phyloP scores from a whole-genome alignment of 2,797 vertebrate species.

The Poecilia picta region DNA sequence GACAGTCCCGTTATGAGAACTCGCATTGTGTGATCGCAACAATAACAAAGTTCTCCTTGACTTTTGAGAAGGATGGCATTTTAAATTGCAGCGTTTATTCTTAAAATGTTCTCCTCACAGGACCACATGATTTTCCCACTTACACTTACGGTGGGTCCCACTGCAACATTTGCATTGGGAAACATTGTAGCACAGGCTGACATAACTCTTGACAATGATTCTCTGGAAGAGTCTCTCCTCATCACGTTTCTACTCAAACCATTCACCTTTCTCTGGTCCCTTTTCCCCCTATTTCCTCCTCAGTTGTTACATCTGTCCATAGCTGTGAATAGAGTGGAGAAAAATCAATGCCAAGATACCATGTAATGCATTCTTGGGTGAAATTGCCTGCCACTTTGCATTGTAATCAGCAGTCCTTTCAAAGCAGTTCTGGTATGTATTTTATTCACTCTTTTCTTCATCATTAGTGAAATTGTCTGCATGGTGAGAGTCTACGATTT shows the following conservation, averaged over 20 bases:
- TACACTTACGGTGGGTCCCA: not conserved
- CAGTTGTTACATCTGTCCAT: not conserved
- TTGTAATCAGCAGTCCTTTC: conserved; percentile 30
- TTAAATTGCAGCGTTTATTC: not conserved
- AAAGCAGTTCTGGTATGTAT: conserved; percentile 5
- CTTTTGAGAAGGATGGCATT: not conserved
- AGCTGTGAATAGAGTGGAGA: not conserved
- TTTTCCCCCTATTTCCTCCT: not conserved
- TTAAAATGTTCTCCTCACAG: not conserved
- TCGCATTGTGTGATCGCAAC: not conserved
- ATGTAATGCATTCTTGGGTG: conserved; percentile 16
- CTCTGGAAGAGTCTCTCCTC: not conserved
- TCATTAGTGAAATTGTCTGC: not conserved
- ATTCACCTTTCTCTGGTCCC: not conserved
- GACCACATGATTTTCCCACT: not conserved
- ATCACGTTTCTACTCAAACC: not conserved
- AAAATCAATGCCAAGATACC: conserved; percentile 31
- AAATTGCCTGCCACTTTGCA: conserved; percentile 34
- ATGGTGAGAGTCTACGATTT: not conserved
- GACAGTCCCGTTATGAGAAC: no score
- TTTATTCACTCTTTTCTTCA: conserved; percentile 5
- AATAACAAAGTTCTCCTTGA: not conserved
- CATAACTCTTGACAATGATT: not conserved
- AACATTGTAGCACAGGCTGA: not conserved
- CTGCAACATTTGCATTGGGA: not conserved